Evolutionary conservation across 2,113 vertebrate species (phyloP).

Genomic region (Otocyon megalotis): DNA sequence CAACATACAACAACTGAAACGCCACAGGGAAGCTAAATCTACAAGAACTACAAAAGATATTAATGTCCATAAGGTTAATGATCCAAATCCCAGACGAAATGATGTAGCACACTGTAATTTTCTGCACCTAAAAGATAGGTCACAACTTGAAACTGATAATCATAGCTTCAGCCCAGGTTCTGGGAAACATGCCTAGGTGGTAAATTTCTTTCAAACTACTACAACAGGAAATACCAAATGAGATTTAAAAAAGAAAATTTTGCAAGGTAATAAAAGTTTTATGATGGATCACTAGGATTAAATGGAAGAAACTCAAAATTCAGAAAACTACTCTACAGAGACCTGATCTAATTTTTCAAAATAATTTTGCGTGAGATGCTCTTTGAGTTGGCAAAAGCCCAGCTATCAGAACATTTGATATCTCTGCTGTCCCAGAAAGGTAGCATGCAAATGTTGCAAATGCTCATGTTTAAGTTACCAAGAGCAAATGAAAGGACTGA

Average conservation of each 20-base stretch:
- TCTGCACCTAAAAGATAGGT: constrained; percentile 30
- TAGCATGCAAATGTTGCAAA: background rate
- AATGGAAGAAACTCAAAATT: constrained; percentile 63
- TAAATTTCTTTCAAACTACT: constrained; percentile 54
- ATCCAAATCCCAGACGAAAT: constrained; percentile 36
- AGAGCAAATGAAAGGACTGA: background rate
- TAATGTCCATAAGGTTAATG: constrained; percentile 21
- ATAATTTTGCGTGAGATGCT: constrained; percentile 71
- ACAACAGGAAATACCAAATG: constrained; percentile 58
- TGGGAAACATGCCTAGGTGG: constrained; percentile 40
- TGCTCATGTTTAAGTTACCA: background rate
- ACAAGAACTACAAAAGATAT: background rate
- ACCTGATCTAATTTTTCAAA: constrained; percentile 78
- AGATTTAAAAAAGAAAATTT: constrained; percentile 73
- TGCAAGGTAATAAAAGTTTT: constrained; percentile 74
- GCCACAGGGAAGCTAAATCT: background rate
- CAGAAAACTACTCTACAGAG: constrained; percentile 72
- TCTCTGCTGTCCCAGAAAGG: background rate
- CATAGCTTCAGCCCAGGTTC: background rate
- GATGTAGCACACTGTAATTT: constrained; percentile 21
- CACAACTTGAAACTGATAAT: constrained; percentile 44
- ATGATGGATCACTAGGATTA: constrained; percentile 61
- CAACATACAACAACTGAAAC: background rate
- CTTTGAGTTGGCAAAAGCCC: constrained; percentile 69
- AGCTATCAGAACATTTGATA: background rate